These are phyloP conservation scores for Dicranocentrus wangi DNA, from an alignment of 2,888 invertebrate species.

Conservation along the genomic window DNA sequence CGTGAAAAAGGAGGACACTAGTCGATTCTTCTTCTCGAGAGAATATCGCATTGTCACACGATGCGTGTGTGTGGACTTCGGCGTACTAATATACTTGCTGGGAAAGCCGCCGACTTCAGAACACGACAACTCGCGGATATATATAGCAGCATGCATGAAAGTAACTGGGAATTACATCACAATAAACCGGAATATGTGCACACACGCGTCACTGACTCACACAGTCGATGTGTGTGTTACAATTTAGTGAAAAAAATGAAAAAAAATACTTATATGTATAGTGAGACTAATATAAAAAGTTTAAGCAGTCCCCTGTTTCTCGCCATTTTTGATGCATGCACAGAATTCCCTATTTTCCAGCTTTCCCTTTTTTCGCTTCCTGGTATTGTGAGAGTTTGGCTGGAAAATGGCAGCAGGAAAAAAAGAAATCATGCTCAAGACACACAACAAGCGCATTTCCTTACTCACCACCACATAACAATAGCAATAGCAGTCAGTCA, in stretches of 20 bases:
- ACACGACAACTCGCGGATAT: too few relatives aligned
- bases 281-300: too few relatives aligned
- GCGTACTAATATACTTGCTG: too few relatives aligned
- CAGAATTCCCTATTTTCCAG: background rate
- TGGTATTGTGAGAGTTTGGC: background rate
- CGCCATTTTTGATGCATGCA: background rate
- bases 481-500: background rate
- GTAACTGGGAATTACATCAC: too few relatives aligned
- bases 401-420: too few relatives aligned
- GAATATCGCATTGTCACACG: slow-evolving; percentile 16
- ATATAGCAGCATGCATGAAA: too few relatives aligned
- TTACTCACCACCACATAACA: background rate
- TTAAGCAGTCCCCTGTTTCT: too few relatives aligned
- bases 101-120: too few relatives aligned
- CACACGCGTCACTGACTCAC: slow-evolving; percentile 2
- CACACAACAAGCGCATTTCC: background rate
- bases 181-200: too few relatives aligned
- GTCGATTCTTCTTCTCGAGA: slow-evolving; percentile 32
- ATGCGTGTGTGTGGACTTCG: slow-evolving; percentile 19
- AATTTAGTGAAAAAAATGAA: background rate
- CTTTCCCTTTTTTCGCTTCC: slow-evolving; percentile 16
- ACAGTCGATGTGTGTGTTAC: background rate
- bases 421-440: too few relatives aligned
- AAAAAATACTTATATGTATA: too few relatives aligned
- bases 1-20: slow-evolving; percentile 49